These are phyloP conservation scores for Rhorus exstirpatorius DNA, from an alignment of 2,888 invertebrate species.

Conservation along the genomic window DNA sequence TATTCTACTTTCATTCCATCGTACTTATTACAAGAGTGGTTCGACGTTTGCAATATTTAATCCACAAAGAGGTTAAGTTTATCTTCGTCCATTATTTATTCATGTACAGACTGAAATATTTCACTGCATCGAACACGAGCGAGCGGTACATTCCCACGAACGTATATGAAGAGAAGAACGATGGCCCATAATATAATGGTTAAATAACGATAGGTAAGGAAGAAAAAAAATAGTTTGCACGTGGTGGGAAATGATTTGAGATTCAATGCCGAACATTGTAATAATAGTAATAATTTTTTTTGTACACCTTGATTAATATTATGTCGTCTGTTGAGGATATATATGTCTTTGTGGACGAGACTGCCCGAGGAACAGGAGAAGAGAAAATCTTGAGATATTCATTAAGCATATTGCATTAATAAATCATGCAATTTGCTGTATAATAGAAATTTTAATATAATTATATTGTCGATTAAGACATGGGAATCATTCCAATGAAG, in stretches of 20 bases:
- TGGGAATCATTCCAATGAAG: no score
- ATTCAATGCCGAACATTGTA: not conserved
- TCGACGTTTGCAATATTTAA: slow-evolving; percentile 66
- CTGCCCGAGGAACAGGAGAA: no score
- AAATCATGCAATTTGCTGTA: no score
- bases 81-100: slow-evolving; percentile 65
- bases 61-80: slow-evolving; percentile 64
- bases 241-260: slow-evolving; percentile 3
- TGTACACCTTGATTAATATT: no score
- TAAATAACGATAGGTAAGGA: not conserved
- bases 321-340: no score
- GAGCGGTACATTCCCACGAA: slow-evolving; percentile 41
- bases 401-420: no score
- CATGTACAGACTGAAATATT: slow-evolving; percentile 62
- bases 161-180: slow-evolving; percentile 36
- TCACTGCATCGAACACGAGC: slow-evolving; percentile 55
- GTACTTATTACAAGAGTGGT: slow-evolving; percentile 37
- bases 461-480: no score
- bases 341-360: not conserved
- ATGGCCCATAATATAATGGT: slow-evolving; percentile 25
- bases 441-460: no score
- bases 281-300: no score
- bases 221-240: slow-evolving; percentile 9
- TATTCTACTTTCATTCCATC: slow-evolving; percentile 33
- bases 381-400: no score